Conservation (phyloP, 2,797 vertebrate genomes). For the Paramormyrops hopkinsi region DNA sequence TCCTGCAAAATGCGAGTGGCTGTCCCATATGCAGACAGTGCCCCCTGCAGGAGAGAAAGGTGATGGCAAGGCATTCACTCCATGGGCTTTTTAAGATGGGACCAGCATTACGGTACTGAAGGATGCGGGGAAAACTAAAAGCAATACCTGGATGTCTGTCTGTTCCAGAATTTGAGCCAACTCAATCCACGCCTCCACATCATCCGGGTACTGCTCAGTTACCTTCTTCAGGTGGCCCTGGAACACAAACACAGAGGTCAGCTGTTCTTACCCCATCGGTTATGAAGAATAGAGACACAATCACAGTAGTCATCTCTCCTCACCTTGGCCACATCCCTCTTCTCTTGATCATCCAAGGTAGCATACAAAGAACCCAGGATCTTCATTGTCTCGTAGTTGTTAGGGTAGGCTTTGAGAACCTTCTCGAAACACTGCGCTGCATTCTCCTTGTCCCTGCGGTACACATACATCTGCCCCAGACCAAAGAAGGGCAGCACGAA, state of each 20-base stretch:
- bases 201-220: constrained; percentile 95
- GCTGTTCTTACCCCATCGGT: not conserved
- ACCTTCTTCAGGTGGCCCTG: constrained; percentile 97
- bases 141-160: constrained; percentile 86
- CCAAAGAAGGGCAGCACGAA: constrained; percentile 97
- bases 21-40: constrained; percentile 92
- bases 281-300: not conserved
- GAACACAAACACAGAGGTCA: not conserved
- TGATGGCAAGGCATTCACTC: not conserved
- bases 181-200: constrained; percentile 98
- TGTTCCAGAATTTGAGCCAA: constrained; percentile 95
- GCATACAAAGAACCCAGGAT: constrained; percentile 97
- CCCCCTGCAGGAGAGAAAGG: constrained; percentile 59
- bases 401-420: constrained; percentile 96
- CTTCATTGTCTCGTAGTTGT: constrained; percentile 99
- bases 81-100: not conserved
- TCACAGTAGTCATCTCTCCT: not conserved
- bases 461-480: constrained; percentile 98
- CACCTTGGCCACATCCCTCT: constrained; percentile 95
- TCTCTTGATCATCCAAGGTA: constrained; percentile 96
- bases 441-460: constrained; percentile 96
- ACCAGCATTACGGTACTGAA: not conserved
- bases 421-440: constrained; percentile 97
- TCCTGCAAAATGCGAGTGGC: constrained; percentile 97
- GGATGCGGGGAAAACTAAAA: not conserved